Evolutionary conservation across 2,113 vertebrate genomes (phyloP), one percentile per base, ranked within the genome.

Genomic region (Tupaia tana): DNA sequence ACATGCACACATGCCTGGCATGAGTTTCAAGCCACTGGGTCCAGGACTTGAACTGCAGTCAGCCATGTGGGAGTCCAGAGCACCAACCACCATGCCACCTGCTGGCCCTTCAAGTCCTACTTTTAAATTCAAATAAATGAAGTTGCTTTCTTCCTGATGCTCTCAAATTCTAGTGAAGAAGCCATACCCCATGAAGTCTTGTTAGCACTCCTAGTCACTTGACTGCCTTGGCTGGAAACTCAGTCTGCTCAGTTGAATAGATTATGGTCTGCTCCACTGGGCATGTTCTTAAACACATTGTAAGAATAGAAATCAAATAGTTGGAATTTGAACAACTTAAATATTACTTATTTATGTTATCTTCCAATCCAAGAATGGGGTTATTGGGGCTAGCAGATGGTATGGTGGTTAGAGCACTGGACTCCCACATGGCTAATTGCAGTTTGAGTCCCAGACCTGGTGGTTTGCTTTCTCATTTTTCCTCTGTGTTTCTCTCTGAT

Each of bases 191-290:
- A 14, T 11, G 54, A 63, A 56, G 73, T n/a, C 56, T 56, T 34
- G 22, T 22, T 16, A 66, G 64, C 29, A 22, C 70, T n/a, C 27
- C 11, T 6, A 25, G 64, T 52, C 14, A n/a, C 34, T n/a, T 1
- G 27, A n/a, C 0, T 63, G 73, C 31, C 25, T 5, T 20, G 27
- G 31, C 82, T 64, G 9, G 84, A 81, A 59, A 64, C 29, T 8
- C 58, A 15, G 7, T 56, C 24, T n/a, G 70, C 27, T 2, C 12
- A 6, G 3, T 0, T 52, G 54, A 27, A 24, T 7, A 56, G n/a
- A 18, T 20, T 20, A n/a, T 1, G 56, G n/a, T 58, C 61, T n/a
- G 58, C 70, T 52, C 87, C 9, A 0, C 0, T 0, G 18, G 34
- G 25, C 52, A 14, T n/a, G 77, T 67, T 34, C 58, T 67, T 2